Evolutionary conservation across 2,113 vertebrate genomes (phyloP).

Genomic region (Sphaerodactylus townsendi): DNA sequence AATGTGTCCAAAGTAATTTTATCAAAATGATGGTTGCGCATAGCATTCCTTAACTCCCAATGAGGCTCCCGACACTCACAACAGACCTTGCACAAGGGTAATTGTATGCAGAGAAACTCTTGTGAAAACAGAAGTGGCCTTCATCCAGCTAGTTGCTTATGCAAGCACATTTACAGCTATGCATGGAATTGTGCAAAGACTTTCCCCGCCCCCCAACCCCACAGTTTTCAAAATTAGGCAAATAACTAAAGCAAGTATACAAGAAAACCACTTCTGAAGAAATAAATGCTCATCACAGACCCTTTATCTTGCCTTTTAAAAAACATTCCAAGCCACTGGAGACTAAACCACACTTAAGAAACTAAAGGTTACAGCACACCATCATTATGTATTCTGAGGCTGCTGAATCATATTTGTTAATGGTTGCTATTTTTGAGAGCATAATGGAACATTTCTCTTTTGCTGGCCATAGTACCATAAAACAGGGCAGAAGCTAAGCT

Average conservation of each 20-base stretch:
- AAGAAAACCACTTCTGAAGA: not conserved
- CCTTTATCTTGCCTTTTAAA: slow-evolving; percentile 7
- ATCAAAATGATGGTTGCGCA: too few relatives aligned
- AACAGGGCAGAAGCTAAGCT: slow-evolving; percentile 47
- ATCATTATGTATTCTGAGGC: slow-evolving; percentile 22
- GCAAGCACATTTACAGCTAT: not conserved
- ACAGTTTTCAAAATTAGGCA: slow-evolving; percentile 18
- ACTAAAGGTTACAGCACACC: not conserved
- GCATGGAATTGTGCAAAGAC: not conserved
- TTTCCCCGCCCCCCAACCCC: not conserved
- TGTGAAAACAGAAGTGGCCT: not conserved
- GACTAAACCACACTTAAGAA: slow-evolving; percentile 27
- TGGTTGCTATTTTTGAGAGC: slow-evolving; percentile 70
- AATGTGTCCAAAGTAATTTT: not conserved
- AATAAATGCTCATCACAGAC: not conserved
- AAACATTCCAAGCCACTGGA: slow-evolving; percentile 52
- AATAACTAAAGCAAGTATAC: slow-evolving; percentile 7
- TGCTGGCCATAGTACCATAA: slow-evolving; percentile 43
- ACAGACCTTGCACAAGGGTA: not conserved
- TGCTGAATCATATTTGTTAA: slow-evolving; percentile 50
- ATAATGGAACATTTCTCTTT: slow-evolving; percentile 47
- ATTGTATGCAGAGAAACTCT: not conserved
- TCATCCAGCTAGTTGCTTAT: not conserved
- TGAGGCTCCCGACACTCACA: not conserved
- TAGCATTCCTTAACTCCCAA: not conserved